phyloP scores from a whole-genome alignment of 2,113 vertebrate genomes.

The Lipotes vexillifer region DNA sequence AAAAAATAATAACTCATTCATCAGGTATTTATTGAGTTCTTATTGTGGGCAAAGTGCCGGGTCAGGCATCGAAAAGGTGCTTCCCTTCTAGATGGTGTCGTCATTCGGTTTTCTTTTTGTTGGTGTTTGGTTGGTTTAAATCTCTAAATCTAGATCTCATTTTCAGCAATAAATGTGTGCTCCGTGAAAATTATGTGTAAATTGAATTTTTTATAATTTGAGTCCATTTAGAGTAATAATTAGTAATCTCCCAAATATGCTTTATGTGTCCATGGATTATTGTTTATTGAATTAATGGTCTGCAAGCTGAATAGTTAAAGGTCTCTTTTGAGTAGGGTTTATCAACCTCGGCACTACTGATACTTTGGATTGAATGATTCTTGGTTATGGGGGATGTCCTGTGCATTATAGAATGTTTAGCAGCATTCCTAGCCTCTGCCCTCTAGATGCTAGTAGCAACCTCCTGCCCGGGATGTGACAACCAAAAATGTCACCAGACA shows the following conservation, averaged over 20 bases:
- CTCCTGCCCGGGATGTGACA: neutral
- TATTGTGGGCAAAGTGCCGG: neutral
- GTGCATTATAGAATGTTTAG: neutral
- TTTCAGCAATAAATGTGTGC: neutral
- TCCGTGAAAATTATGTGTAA: neutral
- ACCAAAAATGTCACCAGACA: neutral
- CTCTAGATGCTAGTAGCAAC: neutral
- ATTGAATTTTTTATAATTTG: neutral
- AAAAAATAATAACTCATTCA: neutral
- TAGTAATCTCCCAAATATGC: neutral
- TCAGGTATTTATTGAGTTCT: neutral
- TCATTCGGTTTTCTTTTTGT: neutral
- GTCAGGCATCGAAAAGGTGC: neutral
- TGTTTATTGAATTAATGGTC: neutral
- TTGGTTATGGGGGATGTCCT: neutral
- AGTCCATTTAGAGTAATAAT: neutral
- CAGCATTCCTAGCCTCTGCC: neutral
- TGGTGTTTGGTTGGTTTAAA: neutral
- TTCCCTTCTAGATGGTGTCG: neutral
- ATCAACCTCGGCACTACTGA: rapidly evolving
- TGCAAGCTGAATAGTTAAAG: neutral
- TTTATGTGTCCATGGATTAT: neutral
- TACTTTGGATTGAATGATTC: neutral
- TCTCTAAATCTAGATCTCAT: neutral
- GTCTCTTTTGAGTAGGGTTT: neutral